Evolutionary conservation across 2,113 vertebrate species (phyloP), one percentile per base, ranked within the genome.

Genomic region (Rhinoderma darwinii): DNA sequence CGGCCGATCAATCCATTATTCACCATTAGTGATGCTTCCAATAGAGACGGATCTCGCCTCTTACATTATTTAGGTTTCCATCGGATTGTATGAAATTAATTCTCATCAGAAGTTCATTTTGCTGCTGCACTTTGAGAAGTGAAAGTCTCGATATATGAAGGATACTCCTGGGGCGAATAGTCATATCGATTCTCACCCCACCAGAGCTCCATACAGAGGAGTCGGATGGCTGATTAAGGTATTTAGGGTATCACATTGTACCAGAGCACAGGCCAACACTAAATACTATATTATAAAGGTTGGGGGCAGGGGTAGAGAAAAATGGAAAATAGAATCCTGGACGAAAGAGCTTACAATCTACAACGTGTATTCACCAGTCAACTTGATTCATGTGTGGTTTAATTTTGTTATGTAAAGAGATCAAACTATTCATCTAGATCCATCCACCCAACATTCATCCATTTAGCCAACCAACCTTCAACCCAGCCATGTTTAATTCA

Each of bases 11-110:
- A 11, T 54, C 30, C 50, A 39, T 59, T 79, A 79, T 37, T 59
- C 22, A 25, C 32, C 77, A 80, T 80, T 61, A 80, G 51, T 35
- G 12, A 54, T 35, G 47, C 75, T 47, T 8, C 27, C 27, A 27
- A 35, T 18, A 37, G 47, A 59, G 27, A 25, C 2, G 5, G 47
- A 43, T 56, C 30, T 54, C 20, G 10, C 14, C 77, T 59, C 32
- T 8, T 80, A 80, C 51, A 80, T 80, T 59, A 80, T 80, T 59
- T n/a, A 80, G 54, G 51, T 76, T 76, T 47, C 72, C 72, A 44
- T 43, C 43, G 27, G 25, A 41, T 22, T 20, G 8, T n/a, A 41
- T 25, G 39, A 73, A 22, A n/a, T 41, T 41, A 22, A 43, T 73
- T 25, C 4, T 43, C 14, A 61, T n/a, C 22, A 73, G 1, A 76